Evolutionary conservation across 2,888 invertebrate genomes (phyloP), one percentile per base, ranked within the genome.

Genomic region (Cenopis cana): DNA sequence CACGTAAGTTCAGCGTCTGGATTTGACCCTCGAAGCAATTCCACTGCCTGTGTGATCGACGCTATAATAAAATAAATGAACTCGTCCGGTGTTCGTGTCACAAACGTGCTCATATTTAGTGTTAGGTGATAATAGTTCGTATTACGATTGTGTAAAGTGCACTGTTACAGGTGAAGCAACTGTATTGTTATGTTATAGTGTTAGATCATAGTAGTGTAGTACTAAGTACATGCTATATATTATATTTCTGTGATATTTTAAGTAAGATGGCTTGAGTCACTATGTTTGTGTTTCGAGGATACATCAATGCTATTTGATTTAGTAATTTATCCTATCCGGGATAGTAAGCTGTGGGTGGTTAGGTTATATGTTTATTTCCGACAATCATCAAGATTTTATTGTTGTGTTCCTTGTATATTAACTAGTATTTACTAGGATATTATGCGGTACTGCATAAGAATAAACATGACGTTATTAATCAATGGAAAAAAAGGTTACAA

Each of bases 41-140:
- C 88, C 88, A 70, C 70, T 70, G 90, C 89, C 89, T 89, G 90
- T 89, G 90, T 89, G 89, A 91, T 89, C 86, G 83, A 86, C 89
- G 78, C 84, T 75, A 76, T 79, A 82, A 89, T 89, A 86, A 87
- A 87, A 84, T 89, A 89, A 91, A 90, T 89, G 83, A 84, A 82
- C 79, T 86, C 88, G 84, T 92, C 91, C 91, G 90, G 90, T 89
- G 87, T 70, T 70, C 65, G 70, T 66, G 70, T 70, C 70, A 70
- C 70, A 70, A 70, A 66, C 46, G 59, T 70, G 65, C 65, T 70
- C 70, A 70, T 70, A 66, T 60, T 65, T 70, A 70, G 65, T 46
- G 65, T 57, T 64, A 71, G n/a, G 55, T 71, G 38, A 36, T 55
- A 14, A 54, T 55, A 61, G 55, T 38, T 61, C 36, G 36, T 70